A percentile compares a stretch with the other conserved stretches of the same genome.
Evolutionary conservation across 1,140 invertebrate species (phyloP).

Genomic region (Tetramorium alpestre): DNA sequence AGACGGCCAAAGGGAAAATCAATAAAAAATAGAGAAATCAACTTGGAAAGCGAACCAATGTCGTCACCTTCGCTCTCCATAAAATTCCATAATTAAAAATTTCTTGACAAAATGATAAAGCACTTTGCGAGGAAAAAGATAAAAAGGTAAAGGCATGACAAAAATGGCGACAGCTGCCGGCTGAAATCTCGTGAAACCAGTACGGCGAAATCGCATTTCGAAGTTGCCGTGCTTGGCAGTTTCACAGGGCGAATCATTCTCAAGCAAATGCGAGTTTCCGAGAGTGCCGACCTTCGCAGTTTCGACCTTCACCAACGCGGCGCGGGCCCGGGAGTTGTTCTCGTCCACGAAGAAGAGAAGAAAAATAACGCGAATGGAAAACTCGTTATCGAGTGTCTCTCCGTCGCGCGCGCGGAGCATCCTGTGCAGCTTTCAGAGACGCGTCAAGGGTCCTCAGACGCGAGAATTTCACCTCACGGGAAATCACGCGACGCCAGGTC

Average conservation of each 20-base stretch:
- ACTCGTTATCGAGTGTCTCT: constrained; percentile 71
- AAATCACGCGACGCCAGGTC: constrained; percentile 66
- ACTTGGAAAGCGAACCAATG: neutral
- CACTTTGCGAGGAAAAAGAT: neutral
- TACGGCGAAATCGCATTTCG: neutral
- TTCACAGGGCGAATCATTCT: constrained; percentile 11
- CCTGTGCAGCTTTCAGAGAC: constrained; percentile 36
- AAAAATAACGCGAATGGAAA: constrained; percentile 62
- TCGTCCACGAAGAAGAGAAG: neutral
- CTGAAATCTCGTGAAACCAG: constrained; percentile 7
- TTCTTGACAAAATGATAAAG: neutral
- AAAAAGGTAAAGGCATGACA: neutral
- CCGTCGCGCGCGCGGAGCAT: constrained; percentile 22
- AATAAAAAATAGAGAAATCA: neutral
- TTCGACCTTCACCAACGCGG: constrained; percentile 19
- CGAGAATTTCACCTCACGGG: constrained; percentile 60
- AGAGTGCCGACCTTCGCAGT: constrained; percentile 40
- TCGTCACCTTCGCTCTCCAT: neutral
- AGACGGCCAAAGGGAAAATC: neutral
- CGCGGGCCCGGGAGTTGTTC: neutral
- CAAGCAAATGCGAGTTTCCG: constrained; percentile 32
- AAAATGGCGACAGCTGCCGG: neutral
- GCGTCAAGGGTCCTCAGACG: constrained; percentile 30
- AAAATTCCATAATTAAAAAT: constrained; percentile 25
- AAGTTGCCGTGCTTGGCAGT: constrained; percentile 25